These are phyloP conservation scores for Lordiphosa stackelbergi DNA, from an alignment of 1,140 invertebrate species.

Conservation along the genomic window DNA sequence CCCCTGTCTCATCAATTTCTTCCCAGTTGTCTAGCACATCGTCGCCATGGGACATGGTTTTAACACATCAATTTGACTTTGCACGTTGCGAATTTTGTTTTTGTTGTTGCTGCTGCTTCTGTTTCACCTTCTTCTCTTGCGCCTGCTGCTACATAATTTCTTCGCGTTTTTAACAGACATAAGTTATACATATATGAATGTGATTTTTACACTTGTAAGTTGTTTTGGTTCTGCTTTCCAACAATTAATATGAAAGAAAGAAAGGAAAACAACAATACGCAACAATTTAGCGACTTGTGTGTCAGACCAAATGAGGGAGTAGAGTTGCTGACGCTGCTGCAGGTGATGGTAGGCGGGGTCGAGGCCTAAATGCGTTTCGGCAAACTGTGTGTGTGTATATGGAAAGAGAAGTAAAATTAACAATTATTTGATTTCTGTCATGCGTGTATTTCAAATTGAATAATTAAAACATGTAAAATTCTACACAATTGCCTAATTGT, in stretches of 20 bases:
- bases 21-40: slow-evolving; percentile 89
- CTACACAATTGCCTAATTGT: slow-evolving; percentile 8
- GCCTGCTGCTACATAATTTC: slow-evolving; percentile 67
- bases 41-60: slow-evolving; percentile 79
- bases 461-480: slow-evolving; percentile 3
- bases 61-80: slow-evolving; percentile 16
- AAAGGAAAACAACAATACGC: slow-evolving; percentile 57
- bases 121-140: slow-evolving; percentile 69
- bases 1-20: slow-evolving; percentile 86
- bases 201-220: slow-evolving; percentile 16
- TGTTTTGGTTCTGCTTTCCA: no score
- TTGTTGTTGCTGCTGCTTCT: slow-evolving; percentile 30
- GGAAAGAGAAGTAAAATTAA: neutral
- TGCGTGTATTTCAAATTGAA: neutral
- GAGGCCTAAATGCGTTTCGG: slow-evolving; percentile 8
- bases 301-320: slow-evolving; percentile 16
- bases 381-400: slow-evolving; percentile 10
- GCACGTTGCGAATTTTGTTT: slow-evolving; percentile 24
- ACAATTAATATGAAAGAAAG: slow-evolving; percentile 21
- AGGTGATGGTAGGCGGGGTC: slow-evolving; percentile 7
- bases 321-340: slow-evolving; percentile 1
- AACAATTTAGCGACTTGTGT: slow-evolving; percentile 49
- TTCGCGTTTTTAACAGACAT: slow-evolving; percentile 68
- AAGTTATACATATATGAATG: slow-evolving; percentile 62
- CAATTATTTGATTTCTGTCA: slow-evolving; percentile 1